Conservation (phyloP, 2,113 vertebrate genomes). For the Probosciger aterrimus region DNA sequence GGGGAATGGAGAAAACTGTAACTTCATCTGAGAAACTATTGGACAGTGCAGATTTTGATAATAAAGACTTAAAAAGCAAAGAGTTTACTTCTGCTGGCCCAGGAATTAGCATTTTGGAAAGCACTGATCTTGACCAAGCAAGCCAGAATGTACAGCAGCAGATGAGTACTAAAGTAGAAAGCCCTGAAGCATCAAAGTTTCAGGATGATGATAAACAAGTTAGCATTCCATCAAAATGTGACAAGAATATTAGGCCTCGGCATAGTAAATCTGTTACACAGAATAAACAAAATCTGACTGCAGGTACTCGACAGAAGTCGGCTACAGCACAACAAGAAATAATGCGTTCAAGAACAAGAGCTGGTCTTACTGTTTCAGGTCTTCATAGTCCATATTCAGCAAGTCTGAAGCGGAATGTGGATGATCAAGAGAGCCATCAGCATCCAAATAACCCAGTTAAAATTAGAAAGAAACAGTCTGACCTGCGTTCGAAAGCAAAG, state of each 20-base stretch:
- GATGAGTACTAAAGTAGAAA: constrained; percentile 12
- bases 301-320: constrained; percentile 39
- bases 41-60: constrained; percentile 39
- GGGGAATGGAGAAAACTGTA: neutral
- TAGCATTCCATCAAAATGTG: constrained; percentile 52
- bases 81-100: constrained; percentile 41
- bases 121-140: constrained; percentile 6
- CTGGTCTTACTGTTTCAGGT: constrained; percentile 55
- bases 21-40: neutral
- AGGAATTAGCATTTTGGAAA: constrained; percentile 59
- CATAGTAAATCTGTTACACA: constrained; percentile 49
- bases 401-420: constrained; percentile 76
- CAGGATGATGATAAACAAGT: constrained; percentile 48
- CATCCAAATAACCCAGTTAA: constrained; percentile 75
- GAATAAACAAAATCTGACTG: constrained; percentile 60
- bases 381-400: constrained; percentile 57
- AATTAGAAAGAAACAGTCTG: constrained; percentile 79
- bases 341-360: constrained; percentile 68
- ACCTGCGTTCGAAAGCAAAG: constrained; percentile 63
- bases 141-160: constrained; percentile 47
- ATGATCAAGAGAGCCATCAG: constrained; percentile 71
- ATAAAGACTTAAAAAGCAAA: constrained; percentile 37
- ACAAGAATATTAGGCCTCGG: constrained; percentile 57
- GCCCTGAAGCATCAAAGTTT: constrained; percentile 23
- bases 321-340: constrained; percentile 39